A percentile compares a stretch with the other conserved stretches of the same genome.
Evolutionary conservation across 2,113 vertebrate genomes (phyloP).

Genomic region (Megaceryle torquata): DNA sequence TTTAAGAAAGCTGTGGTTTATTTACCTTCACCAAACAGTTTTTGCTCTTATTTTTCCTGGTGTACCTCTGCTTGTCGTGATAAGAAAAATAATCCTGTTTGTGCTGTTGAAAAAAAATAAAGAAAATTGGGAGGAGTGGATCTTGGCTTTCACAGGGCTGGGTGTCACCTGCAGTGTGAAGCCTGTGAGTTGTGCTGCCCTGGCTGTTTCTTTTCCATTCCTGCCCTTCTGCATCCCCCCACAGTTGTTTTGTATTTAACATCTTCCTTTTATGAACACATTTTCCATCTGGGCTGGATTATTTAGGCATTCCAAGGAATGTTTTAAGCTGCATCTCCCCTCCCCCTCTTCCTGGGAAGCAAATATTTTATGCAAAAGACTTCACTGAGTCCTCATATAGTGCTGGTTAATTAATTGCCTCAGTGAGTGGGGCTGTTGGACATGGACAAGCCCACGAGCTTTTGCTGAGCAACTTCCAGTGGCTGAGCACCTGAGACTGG

Average conservation of each 20-base stretch:
- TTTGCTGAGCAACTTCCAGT: neutral
- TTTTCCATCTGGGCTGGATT: constrained; percentile 20
- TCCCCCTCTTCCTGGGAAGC: neutral
- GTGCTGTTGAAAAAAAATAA: neutral
- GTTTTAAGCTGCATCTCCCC: neutral
- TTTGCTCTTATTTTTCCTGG: neutral
- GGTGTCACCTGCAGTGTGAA: neutral
- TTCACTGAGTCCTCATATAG: neutral
- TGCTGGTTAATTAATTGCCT: neutral
- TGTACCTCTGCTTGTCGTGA: fast-evolving
- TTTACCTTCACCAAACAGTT: neutral
- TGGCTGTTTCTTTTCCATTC: neutral
- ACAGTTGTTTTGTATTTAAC: neutral
- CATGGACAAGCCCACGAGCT: neutral
- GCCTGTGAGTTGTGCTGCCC: neutral
- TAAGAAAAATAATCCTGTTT: neutral
- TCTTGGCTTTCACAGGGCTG: neutral
- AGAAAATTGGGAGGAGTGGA: neutral
- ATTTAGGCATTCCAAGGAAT: neutral
- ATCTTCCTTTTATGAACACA: neutral
- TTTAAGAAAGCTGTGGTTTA: neutral
- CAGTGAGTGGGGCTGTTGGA: neutral
- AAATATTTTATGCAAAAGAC: neutral
- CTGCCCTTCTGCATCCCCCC: neutral
- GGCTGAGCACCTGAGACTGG: neutral